Conservation (phyloP, 2,797 vertebrate genomes). For the Pteropus rufus region DNA sequence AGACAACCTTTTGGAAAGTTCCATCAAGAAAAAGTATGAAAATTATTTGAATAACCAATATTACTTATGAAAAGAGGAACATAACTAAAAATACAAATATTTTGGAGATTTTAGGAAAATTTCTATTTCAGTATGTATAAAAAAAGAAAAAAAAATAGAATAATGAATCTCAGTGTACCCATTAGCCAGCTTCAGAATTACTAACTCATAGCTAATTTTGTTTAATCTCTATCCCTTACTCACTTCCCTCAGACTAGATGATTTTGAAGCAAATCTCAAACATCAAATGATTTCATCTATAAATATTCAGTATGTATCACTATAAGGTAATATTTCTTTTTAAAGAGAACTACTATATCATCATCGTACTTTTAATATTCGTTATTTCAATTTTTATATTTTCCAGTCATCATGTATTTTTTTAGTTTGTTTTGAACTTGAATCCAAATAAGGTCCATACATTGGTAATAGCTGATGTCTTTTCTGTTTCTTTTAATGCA, state of each 20-base stretch:
- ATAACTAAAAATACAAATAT: background rate
- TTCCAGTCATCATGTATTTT: background rate
- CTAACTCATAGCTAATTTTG: constrained; percentile 1
- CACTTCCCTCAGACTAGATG: background rate
- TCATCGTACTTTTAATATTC: background rate
- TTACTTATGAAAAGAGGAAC: background rate
- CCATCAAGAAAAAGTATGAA: background rate
- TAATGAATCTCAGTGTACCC: background rate
- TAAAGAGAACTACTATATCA: background rate
- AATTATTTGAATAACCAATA: background rate
- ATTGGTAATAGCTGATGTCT: background rate
- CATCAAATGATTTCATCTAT: background rate
- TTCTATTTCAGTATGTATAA: background rate
- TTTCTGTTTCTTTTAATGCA: background rate
- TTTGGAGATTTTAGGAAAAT: background rate
- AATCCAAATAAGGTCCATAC: background rate
- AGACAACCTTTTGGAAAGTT: background rate
- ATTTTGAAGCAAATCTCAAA: background rate
- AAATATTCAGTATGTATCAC: background rate
- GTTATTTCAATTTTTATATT: background rate
- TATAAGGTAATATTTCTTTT: background rate
- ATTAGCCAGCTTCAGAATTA: background rate
- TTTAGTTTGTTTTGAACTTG: background rate
- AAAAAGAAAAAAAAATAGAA: background rate
- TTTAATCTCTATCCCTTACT: background rate